Evolutionary conservation across 2,888 invertebrate species (phyloP), one percentile per base, ranked within the genome.

Genomic region (Drosophila incognita): DNA sequence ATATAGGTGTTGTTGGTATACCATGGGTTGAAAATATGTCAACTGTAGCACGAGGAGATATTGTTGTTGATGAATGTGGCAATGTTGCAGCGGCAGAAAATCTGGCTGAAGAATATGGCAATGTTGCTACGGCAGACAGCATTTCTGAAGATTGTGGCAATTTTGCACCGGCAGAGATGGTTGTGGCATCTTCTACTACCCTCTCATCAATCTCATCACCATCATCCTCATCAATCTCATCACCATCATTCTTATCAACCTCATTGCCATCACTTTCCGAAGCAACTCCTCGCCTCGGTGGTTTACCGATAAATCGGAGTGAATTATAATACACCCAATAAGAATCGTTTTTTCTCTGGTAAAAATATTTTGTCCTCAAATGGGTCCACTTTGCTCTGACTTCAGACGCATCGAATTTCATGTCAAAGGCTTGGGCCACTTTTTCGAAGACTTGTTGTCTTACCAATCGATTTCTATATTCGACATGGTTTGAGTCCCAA

Each of bases 1-100:
- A 57, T 24, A 2, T 40, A 63, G 11, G 36, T 51, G 13, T 57
- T 56, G 11, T 21, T 54, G 46, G 46, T 46, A 24, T 46, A 46
- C 46, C 21, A 46, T 46, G 21, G 21, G 21, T 46, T 46, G 4
- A 15, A 46, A 46, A 46, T 7, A 46, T 15, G 2, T 24, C 24
- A 21, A 15, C 7, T 15, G 13, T 46, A 24, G 46, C 46, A 67
- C 15, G 38, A 2, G 1, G 10, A 35, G 15, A 35, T 33, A 35
- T 33, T 56, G 40, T 27, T 33, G 15, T 24, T 46, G 49, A 27
- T 4, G 27, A 24, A 18, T 18, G 8, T 27, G 49, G 18, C 18
- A 27, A 18, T 49, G 5, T 27, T 3, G 49, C 49, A 10, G 18
- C 15, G 24, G 21, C 48, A 15, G 4, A 24, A 4, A 15, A 51